Evolutionary conservation across 2,797 vertebrate species (phyloP), one percentile per base, ranked within the genome.

Genomic region (Telmatherina bonti): DNA sequence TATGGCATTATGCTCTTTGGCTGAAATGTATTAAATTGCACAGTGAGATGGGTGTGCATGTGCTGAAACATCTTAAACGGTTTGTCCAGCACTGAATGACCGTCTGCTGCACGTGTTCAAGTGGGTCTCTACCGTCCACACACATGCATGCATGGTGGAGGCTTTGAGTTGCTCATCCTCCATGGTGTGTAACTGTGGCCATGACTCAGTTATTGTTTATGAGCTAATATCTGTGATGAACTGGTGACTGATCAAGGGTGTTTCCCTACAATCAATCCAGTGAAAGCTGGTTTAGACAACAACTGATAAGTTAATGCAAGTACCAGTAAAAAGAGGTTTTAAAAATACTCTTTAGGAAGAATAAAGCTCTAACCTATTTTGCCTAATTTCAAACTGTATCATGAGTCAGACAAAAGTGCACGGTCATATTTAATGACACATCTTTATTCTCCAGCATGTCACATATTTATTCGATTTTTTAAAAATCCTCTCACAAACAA

Each of bases 71-170:
- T 53, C 61, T 60, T 70, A 62, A 73, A 53, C 3, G 1, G 8
- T 53, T 66, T 38, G 26, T 63, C 57, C 62, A 3, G 45, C 45
- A 3, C 0, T 67, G 30, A 82, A 35, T 41, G 74, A 57, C 62
- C 33, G 56, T 4, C n/a, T 61, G 41, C 65, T 18, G 53, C 45
- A 72, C 69, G 47, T 72, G 62, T 71, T 72, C 0, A 0, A 60
- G 57, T 76, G 65, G 59, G 64, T 62, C 79, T 72, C 79, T 76
- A 83, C 75, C 16, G 71, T 38, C 27, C 68, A 29, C 30, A 75
- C 64, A 69, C 68, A 35, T 27, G 52, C 20, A 7, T 60, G 63
- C 47, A 57, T 47, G 75, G 61, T 35, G 52, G 60, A 65, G 53
- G 65, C 49, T 67, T 24, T 61, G 66, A 67, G 59, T n/a, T n/a